Evolutionary conservation across 2,888 invertebrate species (phyloP).

Genomic region (Scaptomyza flava): DNA sequence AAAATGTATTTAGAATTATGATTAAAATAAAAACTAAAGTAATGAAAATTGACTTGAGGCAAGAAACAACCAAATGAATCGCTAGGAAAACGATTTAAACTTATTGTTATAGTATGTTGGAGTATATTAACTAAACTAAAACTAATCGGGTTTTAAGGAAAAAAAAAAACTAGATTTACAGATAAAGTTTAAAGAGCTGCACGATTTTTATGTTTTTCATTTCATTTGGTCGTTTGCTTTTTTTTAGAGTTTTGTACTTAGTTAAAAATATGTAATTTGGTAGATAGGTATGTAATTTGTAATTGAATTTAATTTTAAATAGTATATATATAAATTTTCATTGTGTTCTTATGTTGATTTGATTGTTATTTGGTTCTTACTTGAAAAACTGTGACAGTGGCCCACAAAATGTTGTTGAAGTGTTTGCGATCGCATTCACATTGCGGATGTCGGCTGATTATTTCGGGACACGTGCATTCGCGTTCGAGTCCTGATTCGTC

Average conservation of each 20-base stretch:
- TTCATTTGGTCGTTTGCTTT: constrained; percentile 33
- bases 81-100: constrained; percentile 20
- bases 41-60: constrained; percentile 10
- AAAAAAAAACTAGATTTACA: constrained; percentile 45
- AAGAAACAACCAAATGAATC: constrained; percentile 15
- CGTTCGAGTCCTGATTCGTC: constrained; percentile 92
- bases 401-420: constrained; percentile 99
- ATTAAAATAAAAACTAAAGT: constrained; percentile 20
- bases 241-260: constrained; percentile 15
- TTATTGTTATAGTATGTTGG: not conserved
- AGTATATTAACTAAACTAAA: constrained; percentile 36
- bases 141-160: constrained; percentile 38
- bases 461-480: constrained; percentile 97
- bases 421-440: constrained; percentile 99
- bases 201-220: constrained; percentile 18
- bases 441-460: constrained; percentile 93
- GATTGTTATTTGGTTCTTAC: constrained; percentile 87
- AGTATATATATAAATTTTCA: constrained; percentile 13
- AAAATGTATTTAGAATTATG: constrained; percentile 12
- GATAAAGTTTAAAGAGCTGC: constrained; percentile 37
- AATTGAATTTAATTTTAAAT: constrained; percentile 5
- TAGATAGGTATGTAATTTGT: constrained; percentile 16
- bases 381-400: constrained; percentile 98
- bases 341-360: constrained; percentile 20
- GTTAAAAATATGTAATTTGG: not conserved